phyloP scores from a whole-genome alignment of 2,113 vertebrate species.

The Mormyrus iriodes region DNA sequence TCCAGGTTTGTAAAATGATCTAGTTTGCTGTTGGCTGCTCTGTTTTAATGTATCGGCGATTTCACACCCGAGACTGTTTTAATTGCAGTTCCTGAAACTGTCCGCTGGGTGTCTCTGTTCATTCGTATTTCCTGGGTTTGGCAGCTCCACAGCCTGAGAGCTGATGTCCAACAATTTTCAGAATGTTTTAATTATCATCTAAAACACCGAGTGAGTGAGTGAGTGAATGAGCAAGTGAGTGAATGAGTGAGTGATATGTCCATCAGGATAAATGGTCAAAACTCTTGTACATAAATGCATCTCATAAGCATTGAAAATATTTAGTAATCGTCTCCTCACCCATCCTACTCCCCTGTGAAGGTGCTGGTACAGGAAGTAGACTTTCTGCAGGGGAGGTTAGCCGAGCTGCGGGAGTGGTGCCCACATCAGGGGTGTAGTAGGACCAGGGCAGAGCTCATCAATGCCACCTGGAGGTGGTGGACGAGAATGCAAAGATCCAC shows the following conservation, averaged over 20 bases:
- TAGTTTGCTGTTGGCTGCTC: neutral
- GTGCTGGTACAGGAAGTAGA: slow-evolving; percentile 48
- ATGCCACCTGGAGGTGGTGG: slow-evolving; percentile 60
- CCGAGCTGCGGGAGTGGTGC: slow-evolving; percentile 53
- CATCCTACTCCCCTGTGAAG: slow-evolving; percentile 32
- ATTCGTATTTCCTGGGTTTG: neutral
- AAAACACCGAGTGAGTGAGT: neutral
- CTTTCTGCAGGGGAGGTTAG: slow-evolving; percentile 32
- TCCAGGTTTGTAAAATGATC: slow-evolving; percentile 55
- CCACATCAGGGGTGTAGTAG: slow-evolving; percentile 51
- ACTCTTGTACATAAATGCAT: neutral
- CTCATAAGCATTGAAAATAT: neutral
- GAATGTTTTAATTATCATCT: slow-evolving; percentile 1
- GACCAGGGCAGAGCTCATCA: slow-evolving; percentile 36
- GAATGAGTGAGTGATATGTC: neutral
- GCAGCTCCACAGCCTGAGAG: neutral
- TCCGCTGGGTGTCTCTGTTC: slow-evolving; percentile 7
- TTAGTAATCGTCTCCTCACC: too few species aligned
- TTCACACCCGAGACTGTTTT: neutral
- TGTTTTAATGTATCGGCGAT: neutral
- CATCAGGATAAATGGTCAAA: neutral
- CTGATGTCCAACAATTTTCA: neutral
- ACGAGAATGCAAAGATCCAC: slow-evolving; percentile 53
- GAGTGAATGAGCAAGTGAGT: neutral
- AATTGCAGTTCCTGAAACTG: neutral